phyloP scores from a whole-genome alignment of 2,113 vertebrate species.

The Cariama cristata region DNA sequence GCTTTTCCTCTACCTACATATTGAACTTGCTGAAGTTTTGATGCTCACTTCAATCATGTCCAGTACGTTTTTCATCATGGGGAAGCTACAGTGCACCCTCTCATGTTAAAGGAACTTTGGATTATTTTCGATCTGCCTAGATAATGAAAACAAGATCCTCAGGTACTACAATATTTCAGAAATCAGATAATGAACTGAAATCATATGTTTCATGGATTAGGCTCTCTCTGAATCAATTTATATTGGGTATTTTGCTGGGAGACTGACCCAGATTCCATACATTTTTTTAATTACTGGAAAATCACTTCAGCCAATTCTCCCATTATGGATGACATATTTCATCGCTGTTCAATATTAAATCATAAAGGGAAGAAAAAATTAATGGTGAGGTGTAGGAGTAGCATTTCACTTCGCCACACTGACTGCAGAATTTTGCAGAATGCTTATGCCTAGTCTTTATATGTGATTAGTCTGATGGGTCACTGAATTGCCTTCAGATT shows the following conservation, averaged over 20 bases:
- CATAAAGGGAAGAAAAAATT: conserved; percentile 12
- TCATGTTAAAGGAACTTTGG: not conserved
- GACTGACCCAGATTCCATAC: conserved; percentile 40
- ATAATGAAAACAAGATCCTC: conserved; percentile 29
- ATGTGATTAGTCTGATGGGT: conserved; percentile 27
- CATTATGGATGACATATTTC: conserved; percentile 29
- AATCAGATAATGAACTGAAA: conserved; percentile 51
- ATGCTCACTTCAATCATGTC: not conserved
- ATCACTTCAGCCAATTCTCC: conserved; percentile 32
- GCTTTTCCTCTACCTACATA: not conserved
- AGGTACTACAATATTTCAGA: not conserved
- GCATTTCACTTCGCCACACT: not conserved
- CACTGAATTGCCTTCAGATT: conserved; percentile 43
- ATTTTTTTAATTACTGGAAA: conserved; percentile 65
- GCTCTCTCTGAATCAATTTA: conserved; percentile 27
- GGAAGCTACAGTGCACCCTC: not conserved
- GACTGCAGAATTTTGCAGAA: not conserved
- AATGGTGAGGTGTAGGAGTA: not conserved
- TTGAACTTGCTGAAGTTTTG: not conserved
- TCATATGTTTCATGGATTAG: conserved; percentile 28
- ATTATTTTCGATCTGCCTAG: not conserved
- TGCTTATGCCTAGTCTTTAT: not conserved
- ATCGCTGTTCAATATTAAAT: conserved; percentile 1
- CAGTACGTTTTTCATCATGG: not conserved
- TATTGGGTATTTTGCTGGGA: conserved; percentile 35